These are phyloP conservation scores for Bellardia bayeri DNA, from an alignment of 2,888 invertebrate genomes.

Conservation along the genomic window DNA sequence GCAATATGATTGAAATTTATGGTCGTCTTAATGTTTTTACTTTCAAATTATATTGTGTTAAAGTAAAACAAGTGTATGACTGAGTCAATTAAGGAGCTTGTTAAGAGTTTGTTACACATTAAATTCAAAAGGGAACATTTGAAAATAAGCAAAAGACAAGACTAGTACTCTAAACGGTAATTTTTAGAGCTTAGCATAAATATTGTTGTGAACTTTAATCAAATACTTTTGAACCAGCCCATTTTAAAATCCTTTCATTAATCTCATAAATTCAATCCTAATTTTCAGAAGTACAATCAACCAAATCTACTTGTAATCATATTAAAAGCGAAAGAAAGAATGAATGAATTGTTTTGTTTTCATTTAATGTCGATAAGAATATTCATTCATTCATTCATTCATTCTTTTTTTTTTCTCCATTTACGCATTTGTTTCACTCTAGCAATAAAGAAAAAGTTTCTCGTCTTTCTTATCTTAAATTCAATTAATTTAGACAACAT, in stretches of 20 bases:
- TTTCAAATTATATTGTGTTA: constrained; percentile 27
- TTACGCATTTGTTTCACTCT: not conserved
- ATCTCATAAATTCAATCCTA: not conserved
- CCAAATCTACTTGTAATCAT: not conserved
- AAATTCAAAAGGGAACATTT: not conserved
- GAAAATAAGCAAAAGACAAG: not conserved
- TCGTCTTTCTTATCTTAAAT: not conserved
- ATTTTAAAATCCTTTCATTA: too few relatives aligned
- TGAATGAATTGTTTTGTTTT: constrained; percentile 23
- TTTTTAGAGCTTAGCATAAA: too few relatives aligned
- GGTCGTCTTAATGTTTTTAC: constrained; percentile 13
- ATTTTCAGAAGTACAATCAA: not conserved
- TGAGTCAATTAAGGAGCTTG: not conserved
- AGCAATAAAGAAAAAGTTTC: not conserved
- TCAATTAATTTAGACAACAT: constrained; percentile 51
- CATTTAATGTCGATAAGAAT: not conserved
- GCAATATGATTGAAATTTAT: constrained; percentile 36
- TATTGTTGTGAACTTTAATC: too few relatives aligned
- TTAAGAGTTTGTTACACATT: not conserved
- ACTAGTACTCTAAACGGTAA: too few relatives aligned
- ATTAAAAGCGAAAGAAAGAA: not conserved
- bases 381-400: not conserved
- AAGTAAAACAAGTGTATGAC: constrained; percentile 1
- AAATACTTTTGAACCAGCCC: too few relatives aligned
- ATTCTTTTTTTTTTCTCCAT: not conserved